Conservation (phyloP, 2,797 vertebrate genomes). For the Megaceryle alcyon region DNA sequence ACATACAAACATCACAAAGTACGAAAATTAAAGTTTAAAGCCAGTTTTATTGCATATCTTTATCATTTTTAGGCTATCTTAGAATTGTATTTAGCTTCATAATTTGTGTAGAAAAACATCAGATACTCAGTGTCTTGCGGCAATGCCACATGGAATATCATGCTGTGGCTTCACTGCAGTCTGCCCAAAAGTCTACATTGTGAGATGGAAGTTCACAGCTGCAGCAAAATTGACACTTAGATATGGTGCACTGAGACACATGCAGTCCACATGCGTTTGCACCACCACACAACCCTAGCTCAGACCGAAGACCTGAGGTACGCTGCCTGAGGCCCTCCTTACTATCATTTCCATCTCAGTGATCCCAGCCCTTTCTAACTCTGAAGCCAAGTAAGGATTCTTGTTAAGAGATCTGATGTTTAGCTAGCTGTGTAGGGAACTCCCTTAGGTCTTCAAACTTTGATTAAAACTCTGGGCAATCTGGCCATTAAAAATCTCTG, state of each 20-base stretch:
- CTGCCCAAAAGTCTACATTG: background rate
- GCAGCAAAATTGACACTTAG: background rate
- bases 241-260: rapidly evolving
- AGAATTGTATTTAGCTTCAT: background rate
- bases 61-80: background rate
- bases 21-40: background rate
- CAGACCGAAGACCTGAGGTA: background rate
- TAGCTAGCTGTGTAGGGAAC: background rate
- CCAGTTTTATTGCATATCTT: background rate
- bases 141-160: background rate
- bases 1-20: background rate
- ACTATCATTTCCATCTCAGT: background rate
- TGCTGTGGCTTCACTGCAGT: background rate
- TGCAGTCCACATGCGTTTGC: rapidly evolving
- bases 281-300: too few relatives aligned
- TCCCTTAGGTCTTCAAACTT: background rate
- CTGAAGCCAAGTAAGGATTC: background rate
- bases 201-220: background rate
- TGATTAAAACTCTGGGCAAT: background rate
- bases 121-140: background rate
- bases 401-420: background rate
- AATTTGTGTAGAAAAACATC: background rate
- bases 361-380: background rate
- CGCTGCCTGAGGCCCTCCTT: background rate
- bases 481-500: background rate